Evolutionary conservation across 2,888 invertebrate genomes (phyloP).

Genomic region (Suillia variegata): DNA sequence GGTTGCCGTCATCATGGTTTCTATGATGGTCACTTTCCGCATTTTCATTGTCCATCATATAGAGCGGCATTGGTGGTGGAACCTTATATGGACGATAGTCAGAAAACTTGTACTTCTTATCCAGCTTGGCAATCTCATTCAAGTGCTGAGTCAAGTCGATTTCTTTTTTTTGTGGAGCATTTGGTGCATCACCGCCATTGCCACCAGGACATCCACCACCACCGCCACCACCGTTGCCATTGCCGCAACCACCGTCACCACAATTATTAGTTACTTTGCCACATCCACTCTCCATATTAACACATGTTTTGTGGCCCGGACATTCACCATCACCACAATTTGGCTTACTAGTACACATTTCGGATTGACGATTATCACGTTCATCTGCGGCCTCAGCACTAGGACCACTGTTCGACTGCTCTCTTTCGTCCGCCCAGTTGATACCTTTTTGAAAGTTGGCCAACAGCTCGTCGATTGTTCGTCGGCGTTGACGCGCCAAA

Average conservation of each 20-base stretch:
- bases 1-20: constrained; percentile 6
- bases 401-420: too few relatives aligned
- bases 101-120: too few relatives aligned
- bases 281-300: too few relatives aligned
- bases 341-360: constrained; percentile 30
- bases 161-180: too few relatives aligned
- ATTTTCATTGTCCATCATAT: neutral
- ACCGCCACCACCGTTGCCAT: neutral
- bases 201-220: neutral
- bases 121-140: too few relatives aligned
- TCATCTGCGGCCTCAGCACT: too few relatives aligned
- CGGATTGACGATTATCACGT: constrained; percentile 21
- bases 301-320: constrained; percentile 23
- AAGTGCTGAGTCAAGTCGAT: neutral
- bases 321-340: constrained; percentile 46
- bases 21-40: neutral
- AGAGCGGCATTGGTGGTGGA: neutral
- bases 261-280: too few relatives aligned
- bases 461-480: constrained; percentile 43
- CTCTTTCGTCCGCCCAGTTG: constrained; percentile 25
- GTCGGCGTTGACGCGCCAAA: constrained; percentile 35
- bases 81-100: neutral
- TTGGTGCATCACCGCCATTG: neutral
- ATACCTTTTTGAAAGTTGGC: constrained; percentile 30
- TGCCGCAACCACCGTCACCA: neutral